Evolutionary conservation across 2,797 vertebrate species (phyloP).

Genomic region (Protosalanx chinensis): DNA sequence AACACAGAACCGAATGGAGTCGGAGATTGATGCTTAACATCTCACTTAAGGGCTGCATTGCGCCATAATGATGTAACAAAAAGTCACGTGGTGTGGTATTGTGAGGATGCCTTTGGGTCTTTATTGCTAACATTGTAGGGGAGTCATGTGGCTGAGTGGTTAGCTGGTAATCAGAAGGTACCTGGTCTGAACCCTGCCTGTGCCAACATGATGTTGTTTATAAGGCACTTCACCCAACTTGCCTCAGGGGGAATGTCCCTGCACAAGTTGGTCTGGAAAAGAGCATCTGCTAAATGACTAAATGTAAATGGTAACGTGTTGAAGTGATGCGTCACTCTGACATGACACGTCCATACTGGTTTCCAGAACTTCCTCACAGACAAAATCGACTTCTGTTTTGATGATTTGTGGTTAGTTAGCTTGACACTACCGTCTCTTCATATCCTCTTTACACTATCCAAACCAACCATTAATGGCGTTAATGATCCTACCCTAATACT

Average conservation of each 20-base stretch:
- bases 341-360: slow-evolving; percentile 54
- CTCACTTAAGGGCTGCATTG: neutral
- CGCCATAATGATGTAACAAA: neutral
- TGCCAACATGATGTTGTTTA: too few species aligned
- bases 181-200: too few species aligned
- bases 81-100: neutral
- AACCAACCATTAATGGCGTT: neutral
- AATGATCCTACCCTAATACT: neutral
- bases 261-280: too few species aligned
- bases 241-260: too few species aligned
- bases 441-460: slow-evolving; percentile 30
- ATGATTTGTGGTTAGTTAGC: slow-evolving; percentile 33
- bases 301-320: slow-evolving; percentile 4
- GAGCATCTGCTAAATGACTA: too few species aligned
- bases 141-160: too few species aligned
- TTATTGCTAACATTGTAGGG: slow-evolving; percentile 10
- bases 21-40: neutral
- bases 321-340: slow-evolving; percentile 52
- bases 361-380: slow-evolving; percentile 64
- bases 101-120: slow-evolving; percentile 8
- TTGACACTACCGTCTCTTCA: slow-evolving; percentile 49
- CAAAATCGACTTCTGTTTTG: slow-evolving; percentile 64
- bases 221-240: too few species aligned
- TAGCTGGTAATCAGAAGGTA: too few species aligned
- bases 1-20: neutral